These are phyloP conservation scores for Orthosia gothica DNA, from an alignment of 2,888 invertebrate genomes.

Conservation along the genomic window DNA sequence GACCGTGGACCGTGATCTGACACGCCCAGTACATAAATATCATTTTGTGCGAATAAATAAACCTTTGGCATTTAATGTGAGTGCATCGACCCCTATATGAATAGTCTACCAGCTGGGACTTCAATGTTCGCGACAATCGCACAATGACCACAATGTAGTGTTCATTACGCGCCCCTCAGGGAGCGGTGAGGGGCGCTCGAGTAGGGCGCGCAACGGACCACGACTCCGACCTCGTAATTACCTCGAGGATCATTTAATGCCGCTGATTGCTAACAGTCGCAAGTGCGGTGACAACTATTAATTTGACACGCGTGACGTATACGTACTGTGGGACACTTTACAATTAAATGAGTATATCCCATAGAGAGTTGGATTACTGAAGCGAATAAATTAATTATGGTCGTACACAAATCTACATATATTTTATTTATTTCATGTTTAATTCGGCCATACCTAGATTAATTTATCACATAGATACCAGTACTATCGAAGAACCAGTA, in stretches of 20 bases:
- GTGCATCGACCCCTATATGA: slow-evolving; percentile 28
- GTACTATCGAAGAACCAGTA: not conserved
- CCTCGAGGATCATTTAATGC: slow-evolving; percentile 45
- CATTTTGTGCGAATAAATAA: slow-evolving; percentile 7
- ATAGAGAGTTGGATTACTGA: not conserved
- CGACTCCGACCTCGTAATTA: slow-evolving; percentile 23
- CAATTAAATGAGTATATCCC: not conserved
- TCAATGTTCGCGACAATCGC: slow-evolving; percentile 34
- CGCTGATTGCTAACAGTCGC: slow-evolving; percentile 48
- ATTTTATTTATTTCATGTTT: too few relatives aligned
- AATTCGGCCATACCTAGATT: not conserved
- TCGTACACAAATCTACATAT: not conserved
- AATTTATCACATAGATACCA: not conserved
- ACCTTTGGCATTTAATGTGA: slow-evolving; percentile 1
- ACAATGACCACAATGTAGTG: slow-evolving; percentile 34
- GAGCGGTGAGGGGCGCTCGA: slow-evolving; percentile 21
- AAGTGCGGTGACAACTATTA: slow-evolving; percentile 19
- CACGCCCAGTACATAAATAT: slow-evolving; percentile 25
- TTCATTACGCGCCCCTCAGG: slow-evolving; percentile 35
- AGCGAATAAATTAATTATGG: not conserved
- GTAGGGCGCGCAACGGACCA: slow-evolving; percentile 16
- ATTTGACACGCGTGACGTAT: slow-evolving; percentile 22
- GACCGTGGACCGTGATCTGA: slow-evolving; percentile 30
- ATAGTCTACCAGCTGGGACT: slow-evolving; percentile 20
- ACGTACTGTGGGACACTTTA: not conserved